Conservation (phyloP, 2,113 vertebrate species). For the Macquaria ambigua region DNA sequence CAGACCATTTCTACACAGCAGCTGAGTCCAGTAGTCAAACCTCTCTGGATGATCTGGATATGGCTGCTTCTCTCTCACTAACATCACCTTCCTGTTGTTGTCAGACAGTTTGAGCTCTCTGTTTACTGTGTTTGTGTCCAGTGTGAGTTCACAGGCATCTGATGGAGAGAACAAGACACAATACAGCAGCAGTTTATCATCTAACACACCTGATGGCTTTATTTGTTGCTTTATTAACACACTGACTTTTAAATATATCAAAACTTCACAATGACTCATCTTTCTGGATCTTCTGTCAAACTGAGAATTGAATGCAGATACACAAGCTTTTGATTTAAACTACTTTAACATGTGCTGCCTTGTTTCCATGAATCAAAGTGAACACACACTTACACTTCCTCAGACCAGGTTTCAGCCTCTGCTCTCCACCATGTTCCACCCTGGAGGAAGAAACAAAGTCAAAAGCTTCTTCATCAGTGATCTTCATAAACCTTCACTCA, state of each 20-base stretch:
- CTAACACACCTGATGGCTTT: not conserved
- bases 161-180: not conserved
- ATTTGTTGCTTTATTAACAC: not conserved
- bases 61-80: not conserved
- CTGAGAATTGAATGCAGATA: not conserved
- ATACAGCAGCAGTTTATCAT: not conserved
- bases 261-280: not conserved
- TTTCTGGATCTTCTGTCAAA: not conserved
- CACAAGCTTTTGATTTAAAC: not conserved
- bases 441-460: constrained; percentile 14
- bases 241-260: not conserved
- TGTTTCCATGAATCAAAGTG: not conserved
- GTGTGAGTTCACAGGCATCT: constrained; percentile 14
- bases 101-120: constrained; percentile 12
- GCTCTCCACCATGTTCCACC: not conserved
- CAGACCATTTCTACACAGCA: not conserved
- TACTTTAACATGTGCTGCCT: not conserved
- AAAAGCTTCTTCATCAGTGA: not conserved
- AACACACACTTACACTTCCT: constrained; percentile 31
- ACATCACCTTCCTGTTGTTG: constrained; percentile 19
- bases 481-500: not conserved
- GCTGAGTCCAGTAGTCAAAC: constrained; percentile 10
- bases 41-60: constrained; percentile 10
- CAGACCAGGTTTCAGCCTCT: constrained; percentile 23
- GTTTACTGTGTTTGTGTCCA: constrained; percentile 15